phyloP scores from a whole-genome alignment of 64 coral and sea anemone species.

The Stichodactyla helianthus region DNA sequence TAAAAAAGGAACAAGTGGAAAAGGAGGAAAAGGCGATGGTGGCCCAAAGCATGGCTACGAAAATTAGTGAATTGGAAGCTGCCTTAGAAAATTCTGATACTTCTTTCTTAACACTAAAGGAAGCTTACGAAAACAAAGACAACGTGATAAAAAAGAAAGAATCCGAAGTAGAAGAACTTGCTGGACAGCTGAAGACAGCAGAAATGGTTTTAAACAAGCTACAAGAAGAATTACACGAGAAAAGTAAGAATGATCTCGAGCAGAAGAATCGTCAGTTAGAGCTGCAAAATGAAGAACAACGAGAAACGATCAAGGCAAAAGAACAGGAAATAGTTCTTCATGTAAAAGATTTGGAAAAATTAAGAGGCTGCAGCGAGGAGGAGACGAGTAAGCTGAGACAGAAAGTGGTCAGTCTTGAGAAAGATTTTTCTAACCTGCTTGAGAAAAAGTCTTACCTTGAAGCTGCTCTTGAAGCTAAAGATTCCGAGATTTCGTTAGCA shows the following conservation, averaged over 20 bases:
- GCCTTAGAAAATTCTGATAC: not conserved
- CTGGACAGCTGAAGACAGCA: not conserved
- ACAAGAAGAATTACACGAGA: conserved; percentile 14
- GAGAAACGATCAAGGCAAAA: conserved; percentile 25
- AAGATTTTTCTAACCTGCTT: conserved; percentile 32
- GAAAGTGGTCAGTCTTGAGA: conserved; percentile 27
- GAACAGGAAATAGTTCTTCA: conserved; percentile 38
- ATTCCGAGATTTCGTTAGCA: conserved; percentile 35
- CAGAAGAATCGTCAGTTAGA: not conserved
- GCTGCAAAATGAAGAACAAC: conserved; percentile 31
- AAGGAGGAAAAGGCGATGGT: not conserved
- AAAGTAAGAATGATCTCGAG: not conserved
- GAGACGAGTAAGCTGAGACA: conserved; percentile 33
- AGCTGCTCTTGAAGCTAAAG: conserved; percentile 33
- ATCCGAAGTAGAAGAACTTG: conserved; percentile 38
- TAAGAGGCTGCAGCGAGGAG: conserved; percentile 3
- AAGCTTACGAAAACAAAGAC: conserved; percentile 18
- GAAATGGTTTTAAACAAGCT: conserved; percentile 25
- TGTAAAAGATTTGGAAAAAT: conserved; percentile 15
- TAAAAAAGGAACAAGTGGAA: conserved; percentile 11
- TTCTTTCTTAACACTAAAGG: not conserved
- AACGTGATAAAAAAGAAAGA: conserved; percentile 24
- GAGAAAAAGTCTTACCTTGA: conserved; percentile 56
- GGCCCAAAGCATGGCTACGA: not conserved
- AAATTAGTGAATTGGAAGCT: not conserved